Evolutionary conservation across 2,113 vertebrate species (phyloP).

Genomic region (Pachycephala philippinensis): DNA sequence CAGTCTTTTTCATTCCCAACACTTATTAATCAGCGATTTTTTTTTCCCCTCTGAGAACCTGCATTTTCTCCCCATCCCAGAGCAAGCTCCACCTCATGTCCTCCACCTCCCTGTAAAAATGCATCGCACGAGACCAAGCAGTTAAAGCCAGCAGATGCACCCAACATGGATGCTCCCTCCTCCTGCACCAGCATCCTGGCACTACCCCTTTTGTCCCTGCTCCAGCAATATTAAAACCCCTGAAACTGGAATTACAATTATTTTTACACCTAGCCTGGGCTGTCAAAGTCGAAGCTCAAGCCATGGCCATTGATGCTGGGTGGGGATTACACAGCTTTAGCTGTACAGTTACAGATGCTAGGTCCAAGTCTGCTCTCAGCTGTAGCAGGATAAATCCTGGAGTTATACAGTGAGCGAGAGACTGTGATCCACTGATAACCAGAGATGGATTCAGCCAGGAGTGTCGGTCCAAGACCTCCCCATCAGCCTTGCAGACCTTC

Average conservation of each 20-base stretch:
- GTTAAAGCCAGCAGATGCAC: not conserved
- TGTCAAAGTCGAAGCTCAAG: not conserved
- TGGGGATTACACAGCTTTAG: conserved; percentile 9
- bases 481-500: rapidly evolving
- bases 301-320: not conserved
- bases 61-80: not conserved
- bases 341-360: not conserved
- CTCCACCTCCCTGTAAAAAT: not conserved
- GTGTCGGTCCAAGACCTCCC: rapidly evolving
- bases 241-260: not conserved
- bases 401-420: not conserved
- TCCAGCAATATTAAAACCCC: not conserved
- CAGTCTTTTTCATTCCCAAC: not conserved
- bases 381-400: not conserved
- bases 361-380: not conserved
- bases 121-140: rapidly evolving
- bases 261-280: not conserved
- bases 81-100: not conserved
- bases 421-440: not conserved
- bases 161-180: not conserved
- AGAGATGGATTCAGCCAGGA: not conserved
- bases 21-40: not conserved
- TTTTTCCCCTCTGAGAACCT: rapidly evolving
- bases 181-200: not conserved
- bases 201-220: not conserved